Percentiles rank a stretch among this genome's conserved stretches.
Evolutionary conservation across 2,113 vertebrate species (phyloP).

Genomic region (Meleagris gallopavo): DNA sequence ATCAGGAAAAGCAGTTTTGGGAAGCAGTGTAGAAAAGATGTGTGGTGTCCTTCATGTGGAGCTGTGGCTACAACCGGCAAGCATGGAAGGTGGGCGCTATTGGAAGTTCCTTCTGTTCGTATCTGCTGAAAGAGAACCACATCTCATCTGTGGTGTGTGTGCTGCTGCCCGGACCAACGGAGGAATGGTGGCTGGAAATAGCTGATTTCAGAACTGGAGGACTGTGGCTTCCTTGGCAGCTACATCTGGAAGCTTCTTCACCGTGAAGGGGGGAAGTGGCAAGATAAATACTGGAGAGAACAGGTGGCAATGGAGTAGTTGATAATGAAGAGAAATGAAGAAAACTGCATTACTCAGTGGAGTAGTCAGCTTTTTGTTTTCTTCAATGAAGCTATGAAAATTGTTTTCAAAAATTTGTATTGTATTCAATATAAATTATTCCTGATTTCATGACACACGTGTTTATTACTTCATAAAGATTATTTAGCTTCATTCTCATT

Average conservation of each 20-base stretch:
- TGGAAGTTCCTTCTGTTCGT: accelerated
- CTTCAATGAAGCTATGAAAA: not conserved
- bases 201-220: not conserved
- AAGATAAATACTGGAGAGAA: not conserved
- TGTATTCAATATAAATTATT: not conserved
- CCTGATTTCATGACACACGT: not conserved
- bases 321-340: not conserved
- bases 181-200: not conserved
- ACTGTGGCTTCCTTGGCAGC: not conserved
- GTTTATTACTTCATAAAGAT: not conserved
- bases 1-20: not conserved
- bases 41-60: not conserved
- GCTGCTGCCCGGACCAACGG: not conserved
- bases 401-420: not conserved
- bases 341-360: not conserved
- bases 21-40: not conserved
- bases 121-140: not conserved
- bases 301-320: not conserved
- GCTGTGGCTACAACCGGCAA: not conserved
- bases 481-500: not conserved
- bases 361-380: not conserved
- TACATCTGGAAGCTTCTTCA: not conserved
- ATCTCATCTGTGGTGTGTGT: not conserved
- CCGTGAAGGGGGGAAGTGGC: accelerated
- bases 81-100: not conserved